These are phyloP conservation scores for Hyaena hyaena DNA, from an alignment of 2,113 vertebrate species.

Conservation along the genomic window DNA sequence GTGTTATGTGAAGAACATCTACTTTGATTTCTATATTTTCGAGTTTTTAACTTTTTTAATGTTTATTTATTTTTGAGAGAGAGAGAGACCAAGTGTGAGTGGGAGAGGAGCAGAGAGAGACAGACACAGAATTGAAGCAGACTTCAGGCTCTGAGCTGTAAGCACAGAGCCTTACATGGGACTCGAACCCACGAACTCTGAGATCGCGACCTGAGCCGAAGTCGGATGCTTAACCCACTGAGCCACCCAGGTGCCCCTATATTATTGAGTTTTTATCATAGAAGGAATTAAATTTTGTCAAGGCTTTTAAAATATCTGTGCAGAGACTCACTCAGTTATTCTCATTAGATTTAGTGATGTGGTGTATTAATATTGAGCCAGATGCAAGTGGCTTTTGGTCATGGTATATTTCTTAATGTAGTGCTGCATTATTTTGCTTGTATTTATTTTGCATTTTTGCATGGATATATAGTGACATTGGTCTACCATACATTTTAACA, in stretches of 20 bases:
- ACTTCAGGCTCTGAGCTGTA: too few relatives aligned
- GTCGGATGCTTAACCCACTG: too few relatives aligned
- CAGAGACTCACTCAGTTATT: neutral
- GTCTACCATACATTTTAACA: neutral
- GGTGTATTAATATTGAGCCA: neutral
- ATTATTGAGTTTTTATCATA: neutral
- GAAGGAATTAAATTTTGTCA: neutral
- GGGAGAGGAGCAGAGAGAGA: too few relatives aligned
- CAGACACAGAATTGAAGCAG: too few relatives aligned
- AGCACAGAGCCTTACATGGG: too few relatives aligned
- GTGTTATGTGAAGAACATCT: slow-evolving; percentile 7
- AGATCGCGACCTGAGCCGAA: too few relatives aligned
- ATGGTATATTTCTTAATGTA: neutral
- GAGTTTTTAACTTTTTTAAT: neutral
- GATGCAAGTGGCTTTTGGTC: neutral
- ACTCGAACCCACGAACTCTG: too few relatives aligned
- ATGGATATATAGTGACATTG: neutral
- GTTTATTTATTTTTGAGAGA: too few relatives aligned
- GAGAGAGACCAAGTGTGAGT: too few relatives aligned
- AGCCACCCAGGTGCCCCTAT: neutral
- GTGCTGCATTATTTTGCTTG: neutral
- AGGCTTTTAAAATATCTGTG: neutral
- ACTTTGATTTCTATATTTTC: neutral
- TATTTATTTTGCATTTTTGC: neutral
- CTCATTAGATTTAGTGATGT: neutral